These are phyloP conservation scores for Tetropium fuscum DNA, from an alignment of 2,888 invertebrate species.

Conservation along the genomic window DNA sequence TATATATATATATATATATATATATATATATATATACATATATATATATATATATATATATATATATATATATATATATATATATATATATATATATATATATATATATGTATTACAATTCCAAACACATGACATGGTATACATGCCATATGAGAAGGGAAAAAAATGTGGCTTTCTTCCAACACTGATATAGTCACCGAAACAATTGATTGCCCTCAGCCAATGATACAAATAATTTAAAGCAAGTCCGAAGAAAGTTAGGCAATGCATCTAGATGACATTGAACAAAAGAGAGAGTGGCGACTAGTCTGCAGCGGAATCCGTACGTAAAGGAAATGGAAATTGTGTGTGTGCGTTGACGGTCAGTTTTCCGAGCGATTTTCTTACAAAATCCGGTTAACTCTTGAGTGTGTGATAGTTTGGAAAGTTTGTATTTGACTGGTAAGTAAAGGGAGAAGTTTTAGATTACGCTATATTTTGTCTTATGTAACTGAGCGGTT, in stretches of 20 bases:
- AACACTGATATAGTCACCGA: neutral
- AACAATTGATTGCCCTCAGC: conserved; percentile 9
- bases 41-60: too few species aligned
- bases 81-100: too few species aligned
- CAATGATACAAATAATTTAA: conserved; percentile 23
- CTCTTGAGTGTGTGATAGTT: conserved; percentile 7
- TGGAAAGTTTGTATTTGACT: conserved; percentile 19
- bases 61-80: too few species aligned
- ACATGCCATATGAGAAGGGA: too few species aligned
- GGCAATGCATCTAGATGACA: conserved; percentile 31
- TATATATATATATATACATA: too few species aligned
- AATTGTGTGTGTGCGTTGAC: conserved; percentile 27
- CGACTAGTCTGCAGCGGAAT: conserved; percentile 31
- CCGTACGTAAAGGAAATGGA: conserved; percentile 13
- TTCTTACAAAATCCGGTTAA: conserved; percentile 1
- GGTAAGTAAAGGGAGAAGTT: conserved; percentile 18
- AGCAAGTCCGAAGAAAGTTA: conserved; percentile 34
- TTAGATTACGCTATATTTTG: conserved; percentile 5
- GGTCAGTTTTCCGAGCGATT: conserved; percentile 13
- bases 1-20: too few species aligned
- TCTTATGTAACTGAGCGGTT: conserved; percentile 9
- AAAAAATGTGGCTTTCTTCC: conserved; percentile 4
- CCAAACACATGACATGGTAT: too few species aligned
- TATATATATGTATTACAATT: too few species aligned
- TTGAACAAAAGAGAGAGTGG: conserved; percentile 41